Evolutionary conservation across 1,140 invertebrate genomes (phyloP), one percentile per base, ranked within the genome.

Genomic region (Drosophila nebulosa): DNA sequence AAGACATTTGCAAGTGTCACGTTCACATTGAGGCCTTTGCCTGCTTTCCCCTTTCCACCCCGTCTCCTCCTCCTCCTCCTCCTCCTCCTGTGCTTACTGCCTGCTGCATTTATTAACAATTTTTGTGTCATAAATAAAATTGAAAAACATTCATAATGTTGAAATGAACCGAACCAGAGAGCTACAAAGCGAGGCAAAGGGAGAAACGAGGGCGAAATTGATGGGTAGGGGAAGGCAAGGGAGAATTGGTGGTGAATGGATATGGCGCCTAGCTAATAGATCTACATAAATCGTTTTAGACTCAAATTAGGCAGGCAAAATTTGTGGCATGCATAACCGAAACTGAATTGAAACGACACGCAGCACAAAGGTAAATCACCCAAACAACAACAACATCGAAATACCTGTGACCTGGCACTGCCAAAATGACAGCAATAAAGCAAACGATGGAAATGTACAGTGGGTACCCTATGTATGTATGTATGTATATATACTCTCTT

Each of bases 61-160:
- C 26, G 26, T 0, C 6, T 0, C 26, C 26, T 5, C 27, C 27
- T 9, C 27, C 39, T 1, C 4, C 7, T 4, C 10, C 30, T 3
- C 2, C 30, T 32, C 10, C 10, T 3, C 1, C 30, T 24, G 4
- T 4, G 30, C 30, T 12, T 32, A 4, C 10, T 32, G 65, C 53
- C 32, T 51, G 56, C 64, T 78, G 80, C 78, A 86, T 86, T 85
- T 85, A 85, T 88, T 86, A 86, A 85, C 74, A 86, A 86, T 86
- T 85, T 46, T 46, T 81, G 52, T 73, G 81, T 86, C 81, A 80
- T 80, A 85, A 86, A 81, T 78, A 85, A 85, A 85, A 85, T 85
- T 85, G 74, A 86, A 85, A 86, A 86, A 62, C 83, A 85, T 86
- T 85, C 78, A 85, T 86, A 78, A 85, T 84, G 75, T 75, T 79